Evolutionary conservation across 2,113 vertebrate genomes (phyloP).

Genomic region (Tapirus terrestris): DNA sequence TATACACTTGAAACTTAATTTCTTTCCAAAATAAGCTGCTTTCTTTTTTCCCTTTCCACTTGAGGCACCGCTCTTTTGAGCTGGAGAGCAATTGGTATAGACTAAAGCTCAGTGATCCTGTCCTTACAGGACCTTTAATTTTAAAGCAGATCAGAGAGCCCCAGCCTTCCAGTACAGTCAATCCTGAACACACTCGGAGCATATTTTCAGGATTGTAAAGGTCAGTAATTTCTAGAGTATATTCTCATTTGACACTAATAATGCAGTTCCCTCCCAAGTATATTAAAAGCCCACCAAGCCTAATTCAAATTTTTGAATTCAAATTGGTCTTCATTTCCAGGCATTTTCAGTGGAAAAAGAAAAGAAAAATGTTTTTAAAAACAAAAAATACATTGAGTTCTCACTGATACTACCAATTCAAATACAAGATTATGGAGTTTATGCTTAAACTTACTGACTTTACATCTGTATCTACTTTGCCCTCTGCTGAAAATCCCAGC

Average conservation of each 20-base stretch:
- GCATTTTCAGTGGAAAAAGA: background rate
- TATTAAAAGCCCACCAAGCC: background rate
- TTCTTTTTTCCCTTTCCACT: background rate
- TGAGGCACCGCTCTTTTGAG: background rate
- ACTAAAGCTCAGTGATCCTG: background rate
- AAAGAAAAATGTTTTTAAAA: background rate
- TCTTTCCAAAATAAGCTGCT: background rate
- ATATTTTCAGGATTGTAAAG: background rate
- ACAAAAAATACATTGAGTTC: background rate
- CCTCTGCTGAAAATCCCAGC: background rate
- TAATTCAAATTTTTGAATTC: background rate
- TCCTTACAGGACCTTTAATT: constrained; percentile 50
- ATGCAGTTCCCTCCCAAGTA: background rate
- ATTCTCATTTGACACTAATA: constrained; percentile 33
- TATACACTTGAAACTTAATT: constrained; percentile 25
- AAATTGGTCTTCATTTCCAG: background rate
- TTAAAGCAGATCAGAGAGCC: background rate
- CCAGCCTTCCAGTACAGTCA: constrained; percentile 42
- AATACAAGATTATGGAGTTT: background rate
- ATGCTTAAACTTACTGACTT: background rate
- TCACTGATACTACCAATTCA: background rate
- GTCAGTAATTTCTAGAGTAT: constrained; percentile 36
- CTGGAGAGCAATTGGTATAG: background rate
- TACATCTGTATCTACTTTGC: background rate
- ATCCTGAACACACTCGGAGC: constrained; percentile 9